Percentiles rank a stretch among this genome's conserved stretches.
Evolutionary conservation across 2,113 vertebrate genomes (phyloP).

Genomic region (Sinosuthora webbiana): DNA sequence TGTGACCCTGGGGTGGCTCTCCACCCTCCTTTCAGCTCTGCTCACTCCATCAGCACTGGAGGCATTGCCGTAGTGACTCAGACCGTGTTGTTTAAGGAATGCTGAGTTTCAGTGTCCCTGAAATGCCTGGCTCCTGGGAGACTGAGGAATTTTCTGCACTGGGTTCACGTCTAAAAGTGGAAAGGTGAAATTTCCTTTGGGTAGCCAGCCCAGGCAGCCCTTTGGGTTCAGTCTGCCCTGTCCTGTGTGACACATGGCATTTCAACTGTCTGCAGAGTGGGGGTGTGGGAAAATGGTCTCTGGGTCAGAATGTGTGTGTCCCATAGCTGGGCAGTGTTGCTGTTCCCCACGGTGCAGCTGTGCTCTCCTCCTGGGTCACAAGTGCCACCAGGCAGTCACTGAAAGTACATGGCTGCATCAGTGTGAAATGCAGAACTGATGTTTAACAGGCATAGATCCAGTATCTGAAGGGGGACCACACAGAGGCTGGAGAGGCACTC

Average conservation of each 20-base stretch:
- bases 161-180: not conserved
- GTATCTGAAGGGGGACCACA: not conserved
- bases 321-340: rapidly evolving
- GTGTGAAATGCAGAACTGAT: not conserved
- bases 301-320: not conserved
- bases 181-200: not conserved
- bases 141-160: not conserved
- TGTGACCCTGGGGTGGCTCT: not conserved
- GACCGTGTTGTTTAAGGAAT: not conserved
- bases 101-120: rapidly evolving
- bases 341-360: not conserved
- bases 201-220: not conserved
- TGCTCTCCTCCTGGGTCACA: not conserved
- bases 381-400: not conserved
- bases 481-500: not conserved
- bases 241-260: not conserved
- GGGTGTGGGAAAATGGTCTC: not conserved
- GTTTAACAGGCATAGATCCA: not conserved
- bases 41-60: not conserved
- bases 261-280: not conserved
- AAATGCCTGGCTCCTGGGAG: not conserved
- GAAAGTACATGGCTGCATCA: rapidly evolving
- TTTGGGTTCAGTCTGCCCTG: not conserved
- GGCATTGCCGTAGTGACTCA: not conserved
- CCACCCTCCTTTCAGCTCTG: not conserved